Conservation (phyloP, 2,113 vertebrate species). For the Pimephales promelas region DNA sequence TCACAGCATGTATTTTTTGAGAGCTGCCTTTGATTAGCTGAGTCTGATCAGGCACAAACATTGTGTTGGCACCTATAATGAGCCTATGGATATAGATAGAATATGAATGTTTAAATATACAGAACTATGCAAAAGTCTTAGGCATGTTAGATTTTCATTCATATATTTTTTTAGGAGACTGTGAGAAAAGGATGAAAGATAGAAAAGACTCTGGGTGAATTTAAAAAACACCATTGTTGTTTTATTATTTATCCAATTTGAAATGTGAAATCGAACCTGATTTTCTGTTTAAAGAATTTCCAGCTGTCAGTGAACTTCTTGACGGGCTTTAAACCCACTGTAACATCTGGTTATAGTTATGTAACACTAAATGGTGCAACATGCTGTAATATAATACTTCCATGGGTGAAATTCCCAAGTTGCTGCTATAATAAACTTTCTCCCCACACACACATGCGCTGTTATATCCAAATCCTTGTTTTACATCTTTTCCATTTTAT, state of each 20-base stretch:
- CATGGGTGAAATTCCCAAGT: constrained; percentile 18
- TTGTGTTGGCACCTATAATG: too few relatives aligned
- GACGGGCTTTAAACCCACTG: not conserved
- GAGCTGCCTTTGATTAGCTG: too few relatives aligned
- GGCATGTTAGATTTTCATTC: too few relatives aligned
- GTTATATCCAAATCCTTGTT: not conserved
- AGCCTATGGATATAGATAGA: too few relatives aligned
- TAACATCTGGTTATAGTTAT: constrained; percentile 14
- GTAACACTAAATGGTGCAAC: constrained; percentile 27
- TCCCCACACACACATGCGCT: not conserved
- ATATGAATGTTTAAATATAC: too few relatives aligned
- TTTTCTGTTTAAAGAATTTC: not conserved
- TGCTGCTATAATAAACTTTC: not conserved
- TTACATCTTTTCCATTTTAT: not conserved
- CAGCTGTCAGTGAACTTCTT: not conserved
- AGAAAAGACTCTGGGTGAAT: too few relatives aligned
- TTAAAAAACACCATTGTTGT: not conserved
- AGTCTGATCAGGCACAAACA: too few relatives aligned
- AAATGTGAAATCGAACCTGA: not conserved
- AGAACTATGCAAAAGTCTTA: too few relatives aligned
- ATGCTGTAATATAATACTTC: constrained; percentile 24
- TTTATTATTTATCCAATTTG: not conserved
- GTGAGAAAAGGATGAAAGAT: too few relatives aligned
- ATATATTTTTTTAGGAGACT: too few relatives aligned
- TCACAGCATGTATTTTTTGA: too few relatives aligned